phyloP scores from a whole-genome alignment of 2,797 vertebrate species.

The Sebastes itinus region DNA sequence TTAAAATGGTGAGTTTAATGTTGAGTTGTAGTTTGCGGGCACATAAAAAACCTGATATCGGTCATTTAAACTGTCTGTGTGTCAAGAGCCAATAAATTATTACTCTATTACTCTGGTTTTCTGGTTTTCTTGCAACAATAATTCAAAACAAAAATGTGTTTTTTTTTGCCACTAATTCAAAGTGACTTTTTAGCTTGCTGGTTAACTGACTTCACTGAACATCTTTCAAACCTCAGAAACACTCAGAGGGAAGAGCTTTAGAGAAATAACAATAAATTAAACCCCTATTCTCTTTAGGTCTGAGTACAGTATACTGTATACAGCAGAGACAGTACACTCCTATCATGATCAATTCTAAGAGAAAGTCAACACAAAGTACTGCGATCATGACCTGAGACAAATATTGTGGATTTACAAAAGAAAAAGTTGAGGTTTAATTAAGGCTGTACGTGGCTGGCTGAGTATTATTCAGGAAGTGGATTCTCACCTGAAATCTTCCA shows the following conservation, averaged over 20 bases:
- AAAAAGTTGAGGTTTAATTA: background rate
- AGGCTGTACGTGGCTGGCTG: background rate
- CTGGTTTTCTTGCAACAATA: background rate
- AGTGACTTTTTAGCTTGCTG: background rate
- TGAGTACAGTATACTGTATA: background rate
- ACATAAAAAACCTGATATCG: background rate
- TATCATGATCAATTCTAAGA: background rate
- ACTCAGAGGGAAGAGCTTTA: background rate
- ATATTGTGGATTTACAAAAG: background rate
- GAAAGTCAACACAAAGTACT: background rate
- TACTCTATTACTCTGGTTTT: background rate
- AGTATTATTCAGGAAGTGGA: background rate
- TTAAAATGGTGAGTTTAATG: background rate
- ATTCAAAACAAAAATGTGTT: background rate
- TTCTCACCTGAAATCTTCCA: constrained; percentile 89
- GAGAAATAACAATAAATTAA: background rate
- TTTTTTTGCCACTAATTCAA: background rate
- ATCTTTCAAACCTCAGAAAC: background rate
- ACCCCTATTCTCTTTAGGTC: background rate
- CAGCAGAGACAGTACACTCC: background rate
- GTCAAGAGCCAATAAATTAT: no score
- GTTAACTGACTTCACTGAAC: background rate
- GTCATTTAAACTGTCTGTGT: background rate
- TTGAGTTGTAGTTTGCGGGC: background rate
- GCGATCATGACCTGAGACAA: background rate